Conservation (phyloP, 2,888 invertebrate species). For the Agrenia bidenticulata region DNA sequence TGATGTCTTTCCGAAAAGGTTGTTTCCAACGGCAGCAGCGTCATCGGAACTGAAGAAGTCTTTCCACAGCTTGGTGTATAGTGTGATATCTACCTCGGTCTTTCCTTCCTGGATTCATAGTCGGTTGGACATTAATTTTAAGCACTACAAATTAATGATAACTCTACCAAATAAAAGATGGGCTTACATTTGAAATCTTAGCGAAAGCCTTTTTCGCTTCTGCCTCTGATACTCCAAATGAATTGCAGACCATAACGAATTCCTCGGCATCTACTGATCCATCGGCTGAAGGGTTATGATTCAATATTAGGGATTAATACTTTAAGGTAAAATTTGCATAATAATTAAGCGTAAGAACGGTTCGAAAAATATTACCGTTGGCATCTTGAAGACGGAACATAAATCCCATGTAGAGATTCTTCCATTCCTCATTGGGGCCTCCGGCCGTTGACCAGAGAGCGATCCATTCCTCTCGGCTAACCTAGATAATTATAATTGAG, state of each 20-base stretch:
- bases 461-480: slow-evolving; percentile 87
- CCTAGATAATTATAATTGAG: slow-evolving; percentile 59
- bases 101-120: slow-evolving; percentile 33
- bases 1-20: slow-evolving; percentile 76
- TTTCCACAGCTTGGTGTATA: slow-evolving; percentile 81
- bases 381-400: slow-evolving; percentile 91
- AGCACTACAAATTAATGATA: too few relatives aligned
- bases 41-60: slow-evolving; percentile 87
- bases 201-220: slow-evolving; percentile 79
- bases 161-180: too few relatives aligned
- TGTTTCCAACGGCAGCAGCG: slow-evolving; percentile 77
- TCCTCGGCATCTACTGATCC: slow-evolving; percentile 83
- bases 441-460: slow-evolving; percentile 72
- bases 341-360: neutral
- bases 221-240: slow-evolving; percentile 74
- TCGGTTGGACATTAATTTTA: neutral
- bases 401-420: slow-evolving; percentile 82
- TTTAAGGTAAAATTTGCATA: neutral
- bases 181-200: slow-evolving; percentile 80
- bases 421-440: slow-evolving; percentile 71
- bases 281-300: slow-evolving; percentile 63
- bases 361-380: slow-evolving; percentile 61
- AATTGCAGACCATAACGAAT: slow-evolving; percentile 81
- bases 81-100: slow-evolving; percentile 55
- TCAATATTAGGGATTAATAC: too few relatives aligned